Percentiles rank a stretch among this genome's conserved stretches.
These are phyloP conservation scores for Anguilla japonica DNA, from an alignment of 2,113 vertebrate genomes.

Conservation along the genomic window DNA sequence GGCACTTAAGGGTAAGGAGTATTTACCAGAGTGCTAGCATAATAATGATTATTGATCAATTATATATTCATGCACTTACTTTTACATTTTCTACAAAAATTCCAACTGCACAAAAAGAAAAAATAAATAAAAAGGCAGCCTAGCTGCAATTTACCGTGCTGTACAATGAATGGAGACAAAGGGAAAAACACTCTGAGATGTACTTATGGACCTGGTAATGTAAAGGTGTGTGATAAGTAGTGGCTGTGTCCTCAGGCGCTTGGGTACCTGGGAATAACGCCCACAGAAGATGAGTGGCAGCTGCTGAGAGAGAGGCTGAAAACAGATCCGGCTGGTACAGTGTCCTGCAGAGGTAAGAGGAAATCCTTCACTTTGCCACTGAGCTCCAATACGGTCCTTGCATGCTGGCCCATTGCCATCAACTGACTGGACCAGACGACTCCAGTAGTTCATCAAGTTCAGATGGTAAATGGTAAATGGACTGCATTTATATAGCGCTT, in stretches of 20 bases:
- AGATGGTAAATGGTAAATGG: too few species aligned
- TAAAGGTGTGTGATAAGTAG: background rate
- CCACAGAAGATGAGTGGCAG: conserved; percentile 77
- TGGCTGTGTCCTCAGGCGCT: conserved; percentile 72
- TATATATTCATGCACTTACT: too few species aligned
- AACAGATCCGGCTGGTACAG: conserved; percentile 73
- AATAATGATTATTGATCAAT: too few species aligned
- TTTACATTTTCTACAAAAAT: too few species aligned
- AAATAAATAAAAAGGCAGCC: too few species aligned
- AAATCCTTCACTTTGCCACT: background rate
- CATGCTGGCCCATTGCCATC: background rate
- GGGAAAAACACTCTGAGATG: background rate
- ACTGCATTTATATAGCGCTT: too few species aligned
- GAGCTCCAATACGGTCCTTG: background rate
- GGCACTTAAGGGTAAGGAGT: background rate
- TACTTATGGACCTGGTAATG: background rate
- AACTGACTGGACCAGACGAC: background rate
- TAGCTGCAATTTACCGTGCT: background rate
- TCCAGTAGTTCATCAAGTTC: too few species aligned
- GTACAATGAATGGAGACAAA: background rate
- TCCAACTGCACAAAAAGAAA: too few species aligned
- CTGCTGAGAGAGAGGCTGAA: conserved; percentile 74
- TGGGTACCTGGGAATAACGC: conserved; percentile 80
- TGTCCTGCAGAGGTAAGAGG: conserved; percentile 80
- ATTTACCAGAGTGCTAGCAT: background rate